phyloP scores from a whole-genome alignment of 2,113 vertebrate species.

The Gymnogyps californianus region DNA sequence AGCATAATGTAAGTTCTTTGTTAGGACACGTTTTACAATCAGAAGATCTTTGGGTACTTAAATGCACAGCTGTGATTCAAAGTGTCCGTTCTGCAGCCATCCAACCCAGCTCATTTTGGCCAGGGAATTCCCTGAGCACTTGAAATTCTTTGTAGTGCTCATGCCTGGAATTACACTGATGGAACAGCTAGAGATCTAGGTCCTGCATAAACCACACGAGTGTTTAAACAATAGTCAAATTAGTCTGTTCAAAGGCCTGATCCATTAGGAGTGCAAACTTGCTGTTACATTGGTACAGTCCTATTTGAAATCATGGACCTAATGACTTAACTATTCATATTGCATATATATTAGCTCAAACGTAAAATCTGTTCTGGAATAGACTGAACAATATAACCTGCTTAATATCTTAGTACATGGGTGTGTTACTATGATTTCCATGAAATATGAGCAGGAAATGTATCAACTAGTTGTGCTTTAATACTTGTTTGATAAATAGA shows the following conservation, averaged over 20 bases:
- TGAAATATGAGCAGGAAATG: not conserved
- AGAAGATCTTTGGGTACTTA: not conserved
- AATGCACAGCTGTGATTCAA: not conserved
- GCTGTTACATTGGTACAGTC: not conserved
- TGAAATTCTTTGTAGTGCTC: not conserved
- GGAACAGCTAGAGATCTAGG: not conserved
- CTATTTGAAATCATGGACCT: not conserved
- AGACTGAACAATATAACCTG: not conserved
- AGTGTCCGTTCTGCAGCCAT: not conserved
- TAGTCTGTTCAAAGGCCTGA: not conserved
- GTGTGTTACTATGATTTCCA: not conserved
- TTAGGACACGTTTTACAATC: not conserved
- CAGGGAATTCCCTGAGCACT: not conserved
- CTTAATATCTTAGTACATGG: not conserved
- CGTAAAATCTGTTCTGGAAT: not conserved
- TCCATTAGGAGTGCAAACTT: not conserved
- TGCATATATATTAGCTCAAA: not conserved
- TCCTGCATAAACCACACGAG: accelerated
- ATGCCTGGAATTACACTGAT: not conserved
- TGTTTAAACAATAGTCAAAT: not conserved
- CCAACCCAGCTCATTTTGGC: not conserved
- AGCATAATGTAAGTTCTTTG: not conserved
- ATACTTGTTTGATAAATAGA: not conserved
- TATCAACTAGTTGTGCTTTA: not conserved
- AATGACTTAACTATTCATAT: not conserved